A percentile compares a stretch with the other conserved stretches of the same genome.
phyloP scores from a whole-genome alignment of 2,113 vertebrate species.

The Chionis minor region DNA sequence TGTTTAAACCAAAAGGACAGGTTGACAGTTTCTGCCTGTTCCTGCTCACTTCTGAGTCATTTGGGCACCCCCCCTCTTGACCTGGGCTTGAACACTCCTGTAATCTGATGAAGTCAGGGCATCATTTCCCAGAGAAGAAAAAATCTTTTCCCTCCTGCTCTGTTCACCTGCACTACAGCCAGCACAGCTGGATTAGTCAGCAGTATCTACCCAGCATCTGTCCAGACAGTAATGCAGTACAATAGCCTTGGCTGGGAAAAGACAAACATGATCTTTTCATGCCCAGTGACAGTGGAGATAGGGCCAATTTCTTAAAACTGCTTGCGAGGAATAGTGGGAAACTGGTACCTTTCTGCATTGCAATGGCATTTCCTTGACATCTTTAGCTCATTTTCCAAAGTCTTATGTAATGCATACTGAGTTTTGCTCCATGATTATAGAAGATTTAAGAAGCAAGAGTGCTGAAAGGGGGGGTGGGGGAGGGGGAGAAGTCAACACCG shows the following conservation, averaged over 20 bases:
- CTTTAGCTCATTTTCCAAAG: not conserved
- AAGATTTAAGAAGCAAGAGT: not conserved
- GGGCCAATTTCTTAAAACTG: not conserved
- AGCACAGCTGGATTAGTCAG: not conserved
- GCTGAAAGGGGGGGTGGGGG: not conserved
- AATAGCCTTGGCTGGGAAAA: not conserved
- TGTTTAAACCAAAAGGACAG: not conserved
- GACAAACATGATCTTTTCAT: not conserved
- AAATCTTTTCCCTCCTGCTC: not conserved
- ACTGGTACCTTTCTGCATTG: not conserved
- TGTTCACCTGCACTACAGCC: not conserved
- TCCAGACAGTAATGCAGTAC: not conserved
- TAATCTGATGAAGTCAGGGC: not conserved
- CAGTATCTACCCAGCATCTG: not conserved
- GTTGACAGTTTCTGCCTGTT: not conserved
- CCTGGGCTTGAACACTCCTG: not conserved
- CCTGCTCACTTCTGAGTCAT: not conserved
- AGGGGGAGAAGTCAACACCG: not conserved
- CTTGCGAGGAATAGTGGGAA: not conserved
- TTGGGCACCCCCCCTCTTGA: not conserved
- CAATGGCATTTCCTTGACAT: not conserved
- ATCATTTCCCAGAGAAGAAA: not conserved
- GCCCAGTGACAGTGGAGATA: not conserved
- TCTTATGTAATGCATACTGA: not conserved
- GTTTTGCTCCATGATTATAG: not conserved